Base-by-base conservation (phyloP, 1,140 invertebrate genomes). In the Odontomachus brunneus region DNA sequence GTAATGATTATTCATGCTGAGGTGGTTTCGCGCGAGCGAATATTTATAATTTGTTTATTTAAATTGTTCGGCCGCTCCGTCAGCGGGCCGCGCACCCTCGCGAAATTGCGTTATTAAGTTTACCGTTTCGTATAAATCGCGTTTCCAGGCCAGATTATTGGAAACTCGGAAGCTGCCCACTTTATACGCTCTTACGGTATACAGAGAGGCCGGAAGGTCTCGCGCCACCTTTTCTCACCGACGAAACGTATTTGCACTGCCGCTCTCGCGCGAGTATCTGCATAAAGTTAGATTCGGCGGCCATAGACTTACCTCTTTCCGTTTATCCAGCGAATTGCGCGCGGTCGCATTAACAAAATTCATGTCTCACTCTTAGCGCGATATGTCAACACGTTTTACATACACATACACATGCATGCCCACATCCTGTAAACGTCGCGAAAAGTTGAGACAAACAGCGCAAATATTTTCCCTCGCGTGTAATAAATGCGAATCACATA, bases 1-100 rank as follows among this genome's bases (percentile, higher is more conserved):
- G 91, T 92, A 91, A 94, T 94, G 92, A 94, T 93, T 94, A 94
- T 94, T 93, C 93, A 94, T 93, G 93, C 91, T 91, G 91, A 93
- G 90, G 91, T 93, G 92, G 90, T 92, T 91, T 92, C 84, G 89
- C 92, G 86, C 89, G 81, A 90, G 87, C 90, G 91, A 94, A 93
- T 94, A 94, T 94, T 94, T 93, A 93, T 93, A 92, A 94, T 93
- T 93, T 94, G 92, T 93, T 94, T 94, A 94, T 94, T 94, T 94
- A 93, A 94, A 94, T 94, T 92, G 89, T 89, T 91, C 66, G 86
- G 57, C 57, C 76, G 89, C 72, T 88, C 90, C 86, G 87, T 84
- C 85, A 88, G 72, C 88, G 65, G 75, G 87, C 83, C 88, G 88
- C 88, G 88, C 90, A 89, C 89, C 89, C 88, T 89, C 87, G 78